Evolutionary conservation across 2,113 vertebrate species (phyloP), one percentile per base, ranked within the genome.

Genomic region (Cyanoderma ruficeps): DNA sequence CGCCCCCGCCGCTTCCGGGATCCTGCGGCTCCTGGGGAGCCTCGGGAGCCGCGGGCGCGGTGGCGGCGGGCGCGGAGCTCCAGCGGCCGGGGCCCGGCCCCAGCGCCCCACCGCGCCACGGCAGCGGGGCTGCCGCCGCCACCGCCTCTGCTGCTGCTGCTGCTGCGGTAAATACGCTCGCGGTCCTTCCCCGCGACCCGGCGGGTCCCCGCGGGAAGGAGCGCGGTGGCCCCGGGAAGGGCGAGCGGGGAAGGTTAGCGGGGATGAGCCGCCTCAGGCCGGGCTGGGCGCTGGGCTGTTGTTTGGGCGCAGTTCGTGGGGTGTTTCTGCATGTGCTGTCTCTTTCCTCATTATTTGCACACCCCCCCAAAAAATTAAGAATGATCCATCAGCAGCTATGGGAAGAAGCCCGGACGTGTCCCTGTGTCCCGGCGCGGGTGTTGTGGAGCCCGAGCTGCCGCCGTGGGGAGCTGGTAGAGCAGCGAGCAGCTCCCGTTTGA

Each of bases 301-400:
- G 7, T 1, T 10, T 0, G 42, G 27, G 31, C 42, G 5, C 57
- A 0, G 42, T 12, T 27, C 3, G 0, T 0, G 49, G 46, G 31
- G 21, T 21, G 31, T 16, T 49, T 4, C 15, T 14, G 1, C 21
- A 10, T 16, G 8, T 24, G 2, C 7, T 9, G 49, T 27, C 6
- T 22, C 49, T 31, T 24, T 35, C 15, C 4, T 24, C 30, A 37
- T 52, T 47, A 6, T 50, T 49, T 33, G 11, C 30, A 14, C 19
- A 3, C 18, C 3, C 4, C 1, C 2, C 7, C 16, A n/a, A 5
- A 15, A 25, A 17, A 33, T 24, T 5, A 7, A 3, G 13, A 63
- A 9, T 5, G 0, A 1, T 13, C 15, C 12, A 0, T 3, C 5
- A 1, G 44, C 23, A 4, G 44, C 44, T 9, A 0, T 4, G 31